Evolutionary conservation across 2,797 vertebrate species (phyloP).

Genomic region (Gastrophryne carolinensis): DNA sequence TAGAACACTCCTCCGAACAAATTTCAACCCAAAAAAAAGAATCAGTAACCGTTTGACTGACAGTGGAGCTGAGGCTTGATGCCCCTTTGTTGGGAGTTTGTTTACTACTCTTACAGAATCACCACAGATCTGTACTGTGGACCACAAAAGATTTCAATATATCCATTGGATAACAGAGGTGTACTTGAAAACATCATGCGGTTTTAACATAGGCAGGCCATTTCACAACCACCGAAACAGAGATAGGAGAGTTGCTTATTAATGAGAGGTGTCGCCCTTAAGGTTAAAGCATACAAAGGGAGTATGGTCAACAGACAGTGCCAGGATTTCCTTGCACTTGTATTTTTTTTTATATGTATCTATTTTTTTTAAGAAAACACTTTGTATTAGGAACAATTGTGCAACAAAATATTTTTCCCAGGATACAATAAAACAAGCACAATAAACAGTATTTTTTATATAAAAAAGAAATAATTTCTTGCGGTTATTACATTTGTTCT

Average conservation of each 20-base stretch:
- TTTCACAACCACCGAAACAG: conserved; percentile 64
- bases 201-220: conserved; percentile 69
- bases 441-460: conserved; percentile 47
- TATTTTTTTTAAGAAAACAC: neutral
- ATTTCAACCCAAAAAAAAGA: conserved; percentile 21
- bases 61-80: conserved; percentile 16
- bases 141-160: conserved; percentile 60
- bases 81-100: conserved; percentile 13
- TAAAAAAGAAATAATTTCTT: conserved; percentile 33
- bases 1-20: conserved; percentile 32
- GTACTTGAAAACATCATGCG: conserved; percentile 66
- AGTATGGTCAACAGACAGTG: neutral
- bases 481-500: conserved; percentile 38
- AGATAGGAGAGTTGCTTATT: conserved; percentile 19
- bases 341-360: neutral
- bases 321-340: conserved; percentile 36
- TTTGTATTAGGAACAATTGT: conserved; percentile 49
- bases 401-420: conserved; percentile 50
- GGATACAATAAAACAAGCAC: conserved; percentile 55
- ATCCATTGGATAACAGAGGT: conserved; percentile 61
- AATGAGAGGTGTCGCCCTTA: conserved; percentile 23
- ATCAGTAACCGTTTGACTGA: conserved; percentile 6
- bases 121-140: conserved; percentile 61
- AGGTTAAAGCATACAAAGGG: conserved; percentile 29
- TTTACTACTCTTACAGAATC: conserved; percentile 26